Evolutionary conservation across 1,140 invertebrate species (phyloP).

Genomic region (Cylas formicarius): DNA sequence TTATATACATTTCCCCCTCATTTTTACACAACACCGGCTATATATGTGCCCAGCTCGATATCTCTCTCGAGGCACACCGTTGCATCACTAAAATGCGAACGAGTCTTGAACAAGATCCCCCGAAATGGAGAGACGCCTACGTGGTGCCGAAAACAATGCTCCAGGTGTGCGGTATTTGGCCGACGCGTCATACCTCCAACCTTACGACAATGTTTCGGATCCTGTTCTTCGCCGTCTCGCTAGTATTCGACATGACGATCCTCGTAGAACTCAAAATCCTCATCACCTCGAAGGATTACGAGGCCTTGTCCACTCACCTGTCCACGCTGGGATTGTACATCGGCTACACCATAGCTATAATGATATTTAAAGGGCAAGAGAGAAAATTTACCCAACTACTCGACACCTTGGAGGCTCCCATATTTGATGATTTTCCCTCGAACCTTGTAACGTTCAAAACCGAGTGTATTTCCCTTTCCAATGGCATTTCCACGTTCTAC

Average conservation of each 20-base stretch:
- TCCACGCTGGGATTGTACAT: constrained; percentile 13
- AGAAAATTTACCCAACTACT: constrained; percentile 1
- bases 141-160: no score
- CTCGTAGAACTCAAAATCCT: constrained; percentile 6
- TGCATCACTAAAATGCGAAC: no score
- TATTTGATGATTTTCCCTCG: constrained; percentile 7
- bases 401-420: neutral
- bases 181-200: no score
- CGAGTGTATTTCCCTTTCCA: constrained; percentile 7
- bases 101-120: no score
- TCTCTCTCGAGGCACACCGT: no score
- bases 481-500: constrained; percentile 4
- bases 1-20: no score
- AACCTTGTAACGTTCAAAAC: constrained; percentile 4
- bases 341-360: constrained; percentile 8
- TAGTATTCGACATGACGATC: constrained; percentile 11
- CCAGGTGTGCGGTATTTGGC: no score
- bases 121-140: no score
- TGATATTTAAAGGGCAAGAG: constrained; percentile 6
- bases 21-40: no score
- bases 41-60: no score
- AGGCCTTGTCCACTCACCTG: constrained; percentile 5
- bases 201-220: no score
- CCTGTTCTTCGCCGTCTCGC: neutral
- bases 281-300: constrained; percentile 3